Evolutionary conservation across 92 coral and sea anemone species (phyloP).

Genomic region (Virgularia gustaviana): DNA sequence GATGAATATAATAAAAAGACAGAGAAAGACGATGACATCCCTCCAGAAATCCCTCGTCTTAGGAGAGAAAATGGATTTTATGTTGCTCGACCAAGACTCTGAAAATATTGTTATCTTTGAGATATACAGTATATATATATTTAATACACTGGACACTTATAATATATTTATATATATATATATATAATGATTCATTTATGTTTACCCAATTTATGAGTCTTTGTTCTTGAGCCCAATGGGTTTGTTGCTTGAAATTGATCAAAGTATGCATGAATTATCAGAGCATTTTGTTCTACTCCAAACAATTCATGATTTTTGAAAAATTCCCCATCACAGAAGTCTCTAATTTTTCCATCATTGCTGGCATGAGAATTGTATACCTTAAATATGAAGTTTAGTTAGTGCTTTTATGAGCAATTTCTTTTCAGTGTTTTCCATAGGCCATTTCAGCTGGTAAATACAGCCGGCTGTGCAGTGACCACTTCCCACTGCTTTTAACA

Average conservation of each 20-base stretch:
- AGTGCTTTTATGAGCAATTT: background rate
- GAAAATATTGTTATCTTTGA: background rate
- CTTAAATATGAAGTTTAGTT: background rate
- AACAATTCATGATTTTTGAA: conserved; percentile 9
- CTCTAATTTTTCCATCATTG: conserved; percentile 20
- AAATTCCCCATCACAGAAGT: conserved; percentile 25
- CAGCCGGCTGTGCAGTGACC: too few species aligned
- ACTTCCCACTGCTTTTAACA: too few species aligned
- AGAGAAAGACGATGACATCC: background rate
- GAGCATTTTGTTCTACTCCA: conserved; percentile 20
- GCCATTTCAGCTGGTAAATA: too few species aligned
- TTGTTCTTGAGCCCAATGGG: conserved; percentile 13
- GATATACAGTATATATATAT: background rate
- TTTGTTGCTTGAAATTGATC: conserved; percentile 18
- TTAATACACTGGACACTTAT: background rate
- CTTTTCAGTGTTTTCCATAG: too few species aligned
- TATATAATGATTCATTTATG: background rate
- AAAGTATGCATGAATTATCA: conserved; percentile 14
- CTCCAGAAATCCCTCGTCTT: background rate
- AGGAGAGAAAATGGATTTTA: background rate
- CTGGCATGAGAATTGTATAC: conserved; percentile 13
- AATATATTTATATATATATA: background rate
- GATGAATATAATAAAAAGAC: background rate
- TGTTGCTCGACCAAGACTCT: background rate
- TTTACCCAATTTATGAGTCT: conserved; percentile 10